Evolutionary conservation across 2,113 vertebrate genomes (phyloP).

Genomic region (Crocuta crocuta): DNA sequence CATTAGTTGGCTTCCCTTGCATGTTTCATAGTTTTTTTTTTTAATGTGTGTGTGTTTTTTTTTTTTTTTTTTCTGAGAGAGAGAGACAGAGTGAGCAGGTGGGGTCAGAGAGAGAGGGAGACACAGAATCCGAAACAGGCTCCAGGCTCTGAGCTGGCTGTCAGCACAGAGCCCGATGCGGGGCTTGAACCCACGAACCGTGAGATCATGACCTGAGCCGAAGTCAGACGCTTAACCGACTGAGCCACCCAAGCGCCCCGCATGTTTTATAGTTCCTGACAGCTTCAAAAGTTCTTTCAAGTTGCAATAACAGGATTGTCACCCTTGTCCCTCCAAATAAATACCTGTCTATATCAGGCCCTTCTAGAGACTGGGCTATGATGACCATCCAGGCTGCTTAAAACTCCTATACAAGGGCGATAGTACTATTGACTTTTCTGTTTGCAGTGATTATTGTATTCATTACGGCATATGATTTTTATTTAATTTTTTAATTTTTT

Average conservation of each 20-base stretch:
- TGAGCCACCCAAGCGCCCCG: too few relatives aligned
- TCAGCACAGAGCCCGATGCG: too few relatives aligned
- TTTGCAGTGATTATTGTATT: background rate
- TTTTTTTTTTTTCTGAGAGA: too few relatives aligned
- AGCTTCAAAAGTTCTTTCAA: background rate
- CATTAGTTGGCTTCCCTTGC: background rate
- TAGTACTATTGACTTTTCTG: background rate
- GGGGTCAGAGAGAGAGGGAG: too few relatives aligned
- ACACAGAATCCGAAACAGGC: too few relatives aligned
- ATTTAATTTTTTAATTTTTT: too few relatives aligned
- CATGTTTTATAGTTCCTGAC: background rate
- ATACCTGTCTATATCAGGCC: background rate
- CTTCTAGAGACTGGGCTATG: background rate
- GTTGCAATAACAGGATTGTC: background rate
- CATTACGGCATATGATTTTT: background rate
- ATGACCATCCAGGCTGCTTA: background rate
- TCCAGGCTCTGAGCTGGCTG: too few relatives aligned
- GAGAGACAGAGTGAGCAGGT: too few relatives aligned
- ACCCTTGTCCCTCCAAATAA: background rate
- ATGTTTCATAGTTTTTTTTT: background rate
- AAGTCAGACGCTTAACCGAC: too few relatives aligned
- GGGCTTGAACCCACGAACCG: too few relatives aligned
- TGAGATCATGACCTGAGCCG: too few relatives aligned
- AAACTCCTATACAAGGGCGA: background rate
- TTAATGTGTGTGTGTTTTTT: too few relatives aligned